These are phyloP conservation scores for Hylomyscus alleni DNA, from an alignment of 2,797 vertebrate genomes.

Conservation along the genomic window DNA sequence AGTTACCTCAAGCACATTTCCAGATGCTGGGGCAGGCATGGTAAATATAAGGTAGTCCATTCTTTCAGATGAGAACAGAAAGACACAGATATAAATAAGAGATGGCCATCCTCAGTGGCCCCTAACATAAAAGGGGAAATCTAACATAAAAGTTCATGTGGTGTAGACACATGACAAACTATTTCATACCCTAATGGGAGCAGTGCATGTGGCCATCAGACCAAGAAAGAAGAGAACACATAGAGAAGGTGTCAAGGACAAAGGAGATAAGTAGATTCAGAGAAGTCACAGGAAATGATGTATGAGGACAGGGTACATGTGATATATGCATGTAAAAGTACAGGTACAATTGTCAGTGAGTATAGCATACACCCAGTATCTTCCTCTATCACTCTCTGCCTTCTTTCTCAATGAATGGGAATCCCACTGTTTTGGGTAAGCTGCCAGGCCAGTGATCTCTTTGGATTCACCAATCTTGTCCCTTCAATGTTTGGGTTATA, in stretches of 20 bases:
- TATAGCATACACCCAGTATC: too few relatives aligned
- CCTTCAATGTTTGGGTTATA: neutral
- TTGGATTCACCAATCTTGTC: neutral
- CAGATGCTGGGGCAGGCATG: neutral
- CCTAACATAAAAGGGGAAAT: neutral
- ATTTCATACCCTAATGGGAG: neutral
- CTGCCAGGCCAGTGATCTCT: neutral
- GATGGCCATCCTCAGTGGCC: neutral
- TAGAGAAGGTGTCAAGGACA: neutral
- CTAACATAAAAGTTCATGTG: neutral
- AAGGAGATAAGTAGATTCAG: fast-evolving
- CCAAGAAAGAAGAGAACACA: neutral
- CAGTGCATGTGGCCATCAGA: neutral
- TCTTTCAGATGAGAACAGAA: neutral
- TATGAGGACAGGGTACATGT: neutral
- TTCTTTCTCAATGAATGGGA: too few relatives aligned
- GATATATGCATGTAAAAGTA: neutral
- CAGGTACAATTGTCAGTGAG: neutral
- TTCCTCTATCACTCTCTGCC: neutral
- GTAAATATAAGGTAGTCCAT: neutral
- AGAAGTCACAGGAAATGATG: neutral
- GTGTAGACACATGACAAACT: neutral
- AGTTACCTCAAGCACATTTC: neutral
- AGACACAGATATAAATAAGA: neutral
- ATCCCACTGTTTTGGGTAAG: neutral